Percentiles rank a stretch among this genome's conserved stretches.
phyloP scores from a whole-genome alignment of 2,888 invertebrate genomes.

The Lydus trimaculatus region DNA sequence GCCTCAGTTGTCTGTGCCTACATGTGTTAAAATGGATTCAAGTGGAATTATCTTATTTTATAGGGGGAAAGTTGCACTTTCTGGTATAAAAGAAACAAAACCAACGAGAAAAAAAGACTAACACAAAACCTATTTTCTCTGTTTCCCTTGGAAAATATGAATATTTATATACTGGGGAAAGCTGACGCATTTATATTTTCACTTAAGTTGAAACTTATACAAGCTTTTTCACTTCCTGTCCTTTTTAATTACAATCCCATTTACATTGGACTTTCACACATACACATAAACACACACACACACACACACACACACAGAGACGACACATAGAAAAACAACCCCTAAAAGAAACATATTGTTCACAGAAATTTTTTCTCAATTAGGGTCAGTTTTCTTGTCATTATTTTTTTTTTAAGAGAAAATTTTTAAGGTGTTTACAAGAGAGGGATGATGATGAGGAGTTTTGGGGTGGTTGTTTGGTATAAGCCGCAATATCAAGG shows the following conservation, averaged over 20 bases:
- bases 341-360: conserved; percentile 2
- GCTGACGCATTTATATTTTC: conserved; percentile 54
- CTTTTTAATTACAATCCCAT: conserved; percentile 53
- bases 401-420: too few species aligned
- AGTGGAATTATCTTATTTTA: too few species aligned
- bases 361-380: background rate
- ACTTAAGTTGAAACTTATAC: conserved; percentile 56
- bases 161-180: conserved; percentile 50
- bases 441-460: too few species aligned
- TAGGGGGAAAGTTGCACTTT: background rate
- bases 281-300: background rate
- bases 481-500: background rate
- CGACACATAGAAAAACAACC: too few species aligned
- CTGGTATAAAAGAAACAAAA: background rate
- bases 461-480: background rate
- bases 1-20: too few species aligned
- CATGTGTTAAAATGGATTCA: too few species aligned
- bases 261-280: conserved; percentile 36
- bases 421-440: background rate
- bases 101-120: background rate
- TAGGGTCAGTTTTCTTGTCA: background rate
- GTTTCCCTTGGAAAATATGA: conserved; percentile 48
- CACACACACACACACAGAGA: background rate
- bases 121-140: background rate
- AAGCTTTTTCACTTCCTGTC: conserved; percentile 56